phyloP scores from a whole-genome alignment of 2,888 invertebrate species.

The Teleogryllus oceanicus region DNA sequence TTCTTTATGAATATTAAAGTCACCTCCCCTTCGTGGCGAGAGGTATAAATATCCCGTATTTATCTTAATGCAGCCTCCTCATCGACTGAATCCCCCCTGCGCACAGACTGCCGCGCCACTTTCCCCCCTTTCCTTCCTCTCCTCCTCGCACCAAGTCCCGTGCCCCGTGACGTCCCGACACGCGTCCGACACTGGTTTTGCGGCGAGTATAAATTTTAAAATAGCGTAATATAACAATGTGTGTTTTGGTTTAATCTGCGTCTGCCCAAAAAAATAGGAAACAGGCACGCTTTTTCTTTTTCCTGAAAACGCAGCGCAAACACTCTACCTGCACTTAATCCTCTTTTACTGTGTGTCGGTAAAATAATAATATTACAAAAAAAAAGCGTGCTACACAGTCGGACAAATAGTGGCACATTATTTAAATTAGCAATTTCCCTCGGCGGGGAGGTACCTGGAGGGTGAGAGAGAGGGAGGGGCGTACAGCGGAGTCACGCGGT shows the following conservation, averaged over 20 bases:
- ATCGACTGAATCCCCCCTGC: neutral
- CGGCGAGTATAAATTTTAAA: neutral
- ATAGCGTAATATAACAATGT: neutral
- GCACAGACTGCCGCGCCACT: neutral
- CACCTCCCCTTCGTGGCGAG: neutral
- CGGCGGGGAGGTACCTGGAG: neutral
- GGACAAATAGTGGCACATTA: slow-evolving; percentile 6
- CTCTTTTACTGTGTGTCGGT: neutral
- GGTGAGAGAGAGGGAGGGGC: neutral
- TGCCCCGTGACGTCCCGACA: neutral
- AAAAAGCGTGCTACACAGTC: neutral
- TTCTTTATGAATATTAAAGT: slow-evolving; percentile 18
- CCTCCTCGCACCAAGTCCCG: neutral
- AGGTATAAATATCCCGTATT: slow-evolving; percentile 3
- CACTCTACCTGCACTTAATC: neutral
- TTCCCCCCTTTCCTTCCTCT: neutral
- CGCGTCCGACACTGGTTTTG: neutral
- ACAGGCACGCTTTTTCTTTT: neutral
- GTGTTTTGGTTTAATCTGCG: neutral
- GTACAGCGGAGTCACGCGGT: neutral
- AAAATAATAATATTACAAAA: slow-evolving; percentile 9
- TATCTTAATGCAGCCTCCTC: neutral
- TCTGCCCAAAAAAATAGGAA: neutral
- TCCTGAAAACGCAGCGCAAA: neutral
- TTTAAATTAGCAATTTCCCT: neutral